A percentile compares a stretch with the other conserved stretches of the same genome.
Conservation (phyloP, 2,113 vertebrate species). For the Pachycephala philippinensis region DNA sequence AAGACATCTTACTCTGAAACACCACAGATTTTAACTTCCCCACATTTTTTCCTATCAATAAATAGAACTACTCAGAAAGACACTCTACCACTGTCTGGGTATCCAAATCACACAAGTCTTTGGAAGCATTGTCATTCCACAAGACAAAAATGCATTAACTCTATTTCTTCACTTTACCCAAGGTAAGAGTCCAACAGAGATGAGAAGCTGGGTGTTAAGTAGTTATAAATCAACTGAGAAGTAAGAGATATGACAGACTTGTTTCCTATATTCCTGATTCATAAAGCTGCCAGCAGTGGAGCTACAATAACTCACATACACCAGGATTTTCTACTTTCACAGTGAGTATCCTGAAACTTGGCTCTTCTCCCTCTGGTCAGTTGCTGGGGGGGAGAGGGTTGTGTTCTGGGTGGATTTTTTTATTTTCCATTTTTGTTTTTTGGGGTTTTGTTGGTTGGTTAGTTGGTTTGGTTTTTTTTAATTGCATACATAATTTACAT, state of each 20-base stretch:
- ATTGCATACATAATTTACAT: not conserved
- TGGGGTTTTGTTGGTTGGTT: not conserved
- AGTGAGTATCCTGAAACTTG: not conserved
- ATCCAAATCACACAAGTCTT: not conserved
- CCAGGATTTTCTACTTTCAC: not conserved
- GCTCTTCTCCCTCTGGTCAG: not conserved
- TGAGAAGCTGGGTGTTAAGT: not conserved
- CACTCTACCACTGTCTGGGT: not conserved
- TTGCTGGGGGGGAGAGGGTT: not conserved
- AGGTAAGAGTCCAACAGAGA: not conserved
- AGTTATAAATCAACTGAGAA: not conserved
- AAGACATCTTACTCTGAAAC: not conserved
- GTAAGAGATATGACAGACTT: not conserved
- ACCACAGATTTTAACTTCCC: not conserved
- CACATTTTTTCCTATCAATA: not conserved
- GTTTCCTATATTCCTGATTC: not conserved
- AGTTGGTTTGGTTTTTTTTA: not conserved
- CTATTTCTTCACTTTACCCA: not conserved
- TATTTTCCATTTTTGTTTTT: not conserved
- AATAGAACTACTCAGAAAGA: not conserved
- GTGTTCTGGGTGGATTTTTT: not conserved
- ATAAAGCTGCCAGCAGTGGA: not conserved
- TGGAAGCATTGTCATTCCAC: not conserved
- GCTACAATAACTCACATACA: not conserved
- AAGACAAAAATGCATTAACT: not conserved